Conservation (phyloP, 1,140 invertebrate species). For the Sinella curviseta region DNA sequence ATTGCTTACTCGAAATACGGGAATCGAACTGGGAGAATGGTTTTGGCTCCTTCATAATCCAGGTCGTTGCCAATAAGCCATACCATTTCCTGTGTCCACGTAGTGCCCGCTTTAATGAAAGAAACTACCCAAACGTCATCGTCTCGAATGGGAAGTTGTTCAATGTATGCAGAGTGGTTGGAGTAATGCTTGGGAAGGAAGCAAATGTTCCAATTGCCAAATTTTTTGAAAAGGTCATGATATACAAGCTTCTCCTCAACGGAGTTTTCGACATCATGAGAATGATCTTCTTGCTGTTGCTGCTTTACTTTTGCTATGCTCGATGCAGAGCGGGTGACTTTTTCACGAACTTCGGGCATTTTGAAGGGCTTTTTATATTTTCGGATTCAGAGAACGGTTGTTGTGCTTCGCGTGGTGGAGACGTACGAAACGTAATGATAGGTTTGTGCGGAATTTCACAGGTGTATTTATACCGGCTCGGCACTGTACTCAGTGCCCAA, state of each 20-base stretch:
- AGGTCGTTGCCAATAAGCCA: conserved; percentile 61
- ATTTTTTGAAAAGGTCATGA: conserved; percentile 22
- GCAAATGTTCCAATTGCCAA: conserved; percentile 27
- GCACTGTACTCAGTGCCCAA: too few species aligned
- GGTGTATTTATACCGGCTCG: too few species aligned
- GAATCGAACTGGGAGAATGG: conserved; percentile 51
- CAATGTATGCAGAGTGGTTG: conserved; percentile 49
- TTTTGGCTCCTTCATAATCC: conserved; percentile 58
- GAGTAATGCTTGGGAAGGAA: conserved; percentile 29
- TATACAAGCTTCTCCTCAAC: not conserved
- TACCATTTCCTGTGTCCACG: conserved; percentile 65
- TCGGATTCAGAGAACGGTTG: not conserved
- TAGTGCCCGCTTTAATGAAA: conserved; percentile 72
- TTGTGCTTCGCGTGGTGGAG: not conserved
- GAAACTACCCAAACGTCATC: conserved; percentile 79
- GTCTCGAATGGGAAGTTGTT: conserved; percentile 59
- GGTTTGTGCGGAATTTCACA: too few species aligned
- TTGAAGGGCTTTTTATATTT: conserved; percentile 8
- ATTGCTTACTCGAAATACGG: conserved; percentile 58
- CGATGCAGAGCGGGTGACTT: not conserved
- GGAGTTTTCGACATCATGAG: not conserved
- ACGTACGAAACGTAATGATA: too few species aligned
- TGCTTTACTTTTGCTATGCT: not conserved
- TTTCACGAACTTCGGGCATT: conserved; percentile 2
- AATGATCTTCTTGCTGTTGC: not conserved